A percentile compares a stretch with the other conserved stretches of the same genome.
These are phyloP conservation scores for Uloborus plumipes DNA, from an alignment of 2,888 invertebrate genomes.

Conservation along the genomic window DNA sequence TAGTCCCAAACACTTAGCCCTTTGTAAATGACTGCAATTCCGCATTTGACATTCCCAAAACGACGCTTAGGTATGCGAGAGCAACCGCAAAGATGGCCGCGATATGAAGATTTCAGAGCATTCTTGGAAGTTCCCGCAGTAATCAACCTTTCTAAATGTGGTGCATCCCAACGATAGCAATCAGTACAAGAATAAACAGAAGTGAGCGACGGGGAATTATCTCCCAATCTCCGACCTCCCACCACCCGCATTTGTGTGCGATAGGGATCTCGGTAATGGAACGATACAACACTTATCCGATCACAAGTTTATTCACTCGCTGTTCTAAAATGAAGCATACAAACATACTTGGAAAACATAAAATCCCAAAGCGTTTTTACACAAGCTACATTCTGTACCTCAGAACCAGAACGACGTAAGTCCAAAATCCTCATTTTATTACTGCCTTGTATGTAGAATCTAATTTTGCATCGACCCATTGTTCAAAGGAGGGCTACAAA, in stretches of 20 bases:
- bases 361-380: conserved; percentile 59
- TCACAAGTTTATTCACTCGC: conserved; percentile 49
- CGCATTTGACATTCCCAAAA: too few relatives aligned
- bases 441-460: too few relatives aligned
- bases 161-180: conserved; percentile 32
- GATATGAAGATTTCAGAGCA: conserved; percentile 1
- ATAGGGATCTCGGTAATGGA: conserved; percentile 33
- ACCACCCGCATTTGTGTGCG: conserved; percentile 28
- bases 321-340: conserved; percentile 55
- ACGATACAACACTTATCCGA: conserved; percentile 43
- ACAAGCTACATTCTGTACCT: conserved; percentile 55
- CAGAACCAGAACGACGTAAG: too few relatives aligned
- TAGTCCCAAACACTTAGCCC: too few relatives aligned
- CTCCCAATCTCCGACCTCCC: conserved; percentile 55
- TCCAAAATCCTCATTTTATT: too few relatives aligned
- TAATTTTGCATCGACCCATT: too few relatives aligned
- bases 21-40: too few relatives aligned
- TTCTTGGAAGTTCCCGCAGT: conserved; percentile 24
- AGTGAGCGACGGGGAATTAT: conserved; percentile 25
- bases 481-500: too few relatives aligned
- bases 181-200: conserved; percentile 47
- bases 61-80: too few relatives aligned
- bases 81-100: too few relatives aligned
- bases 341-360: conserved; percentile 62
- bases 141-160: conserved; percentile 55